Base-by-base conservation (phyloP, 2,888 invertebrate species). In the Protodeltote pygarga region DNA sequence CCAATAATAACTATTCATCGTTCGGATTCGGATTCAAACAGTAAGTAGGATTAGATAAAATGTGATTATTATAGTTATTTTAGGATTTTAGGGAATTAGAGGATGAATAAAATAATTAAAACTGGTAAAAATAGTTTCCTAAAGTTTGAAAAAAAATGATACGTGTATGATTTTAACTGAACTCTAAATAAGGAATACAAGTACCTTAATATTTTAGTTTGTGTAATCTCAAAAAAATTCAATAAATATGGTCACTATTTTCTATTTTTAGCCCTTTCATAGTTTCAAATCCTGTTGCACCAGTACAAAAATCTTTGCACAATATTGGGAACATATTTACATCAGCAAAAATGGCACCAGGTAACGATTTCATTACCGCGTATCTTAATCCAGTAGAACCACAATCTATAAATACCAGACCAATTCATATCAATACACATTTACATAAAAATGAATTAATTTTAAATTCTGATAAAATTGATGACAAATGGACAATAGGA, bases 1-100 rank as follows among this genome's bases (percentile, higher is more conserved):
- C 38, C 2, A 13, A 48, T n/a, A n/a, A 39, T 11, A 29, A 16
- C 6, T 42, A 53, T 19, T 61, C 65, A 17, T 16, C 51, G 8
- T 65, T 66, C 38, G 62, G 58, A 33, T 16, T 61, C 13, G 39
- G 34, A n/a, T 13, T 55, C 6, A 33, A 17, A 29, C n/a, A 29
- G 59, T 59, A 39, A 55, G 59, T 44, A 38, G 17, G 13, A 25
- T 16, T 6, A 5, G 10, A 5, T 6, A 15, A 5, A n/a, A n/a
- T n/a, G n/a, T 23, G 5, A 11, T n/a, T 13, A 13, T 20, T 14
- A 17, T 1, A 8, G 5, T 24, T 2, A 1, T n/a, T 3, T 2
- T 3, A 23, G 3, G 9, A 3, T n/a, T n/a, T 23, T 4, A 3
- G n/a, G 2, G 9, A 23, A n/a, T n/a, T n/a, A n/a, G n/a, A n/a